Evolutionary conservation across 92 coral and sea anemone species (phyloP).

Genomic region (Meandrina meandrites): DNA sequence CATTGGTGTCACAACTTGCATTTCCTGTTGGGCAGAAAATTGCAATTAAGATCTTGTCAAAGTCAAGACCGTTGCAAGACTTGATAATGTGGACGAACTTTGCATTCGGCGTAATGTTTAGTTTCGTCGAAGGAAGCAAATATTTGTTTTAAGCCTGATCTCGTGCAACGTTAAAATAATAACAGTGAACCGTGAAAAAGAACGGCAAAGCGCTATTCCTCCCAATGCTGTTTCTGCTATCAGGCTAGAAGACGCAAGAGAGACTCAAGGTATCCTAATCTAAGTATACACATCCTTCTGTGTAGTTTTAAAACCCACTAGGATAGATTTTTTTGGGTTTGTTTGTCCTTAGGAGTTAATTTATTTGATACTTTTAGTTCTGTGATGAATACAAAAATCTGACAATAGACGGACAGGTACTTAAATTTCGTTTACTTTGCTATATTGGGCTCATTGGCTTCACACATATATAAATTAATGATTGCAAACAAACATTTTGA

Average conservation of each 20-base stretch:
- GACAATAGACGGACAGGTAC: too few relatives aligned
- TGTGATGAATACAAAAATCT: too few relatives aligned
- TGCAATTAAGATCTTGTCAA: too few relatives aligned
- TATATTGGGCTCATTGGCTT: too few relatives aligned
- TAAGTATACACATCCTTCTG: too few relatives aligned
- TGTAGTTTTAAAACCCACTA: too few relatives aligned
- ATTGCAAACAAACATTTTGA: not conserved
- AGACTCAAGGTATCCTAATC: not conserved
- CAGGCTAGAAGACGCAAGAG: not conserved
- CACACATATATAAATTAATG: not conserved
- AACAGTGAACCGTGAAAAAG: not conserved
- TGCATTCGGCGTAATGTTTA: not conserved
- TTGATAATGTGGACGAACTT: not conserved
- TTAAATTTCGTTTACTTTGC: too few relatives aligned
- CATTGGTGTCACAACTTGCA: not conserved
- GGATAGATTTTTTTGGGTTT: too few relatives aligned
- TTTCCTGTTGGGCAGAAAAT: not conserved
- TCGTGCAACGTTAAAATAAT: not conserved
- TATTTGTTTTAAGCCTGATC: not conserved
- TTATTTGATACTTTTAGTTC: too few relatives aligned
- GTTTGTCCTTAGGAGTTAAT: too few relatives aligned
- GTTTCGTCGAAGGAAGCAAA: too few relatives aligned
- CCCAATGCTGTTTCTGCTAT: not conserved
- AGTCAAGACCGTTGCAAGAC: not conserved
- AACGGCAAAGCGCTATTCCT: not conserved